A percentile compares a stretch with the other conserved stretches of the same genome.
These are phyloP conservation scores for Lepilemur ruficaudatus DNA, from an alignment of 2,797 vertebrate species.

Conservation along the genomic window DNA sequence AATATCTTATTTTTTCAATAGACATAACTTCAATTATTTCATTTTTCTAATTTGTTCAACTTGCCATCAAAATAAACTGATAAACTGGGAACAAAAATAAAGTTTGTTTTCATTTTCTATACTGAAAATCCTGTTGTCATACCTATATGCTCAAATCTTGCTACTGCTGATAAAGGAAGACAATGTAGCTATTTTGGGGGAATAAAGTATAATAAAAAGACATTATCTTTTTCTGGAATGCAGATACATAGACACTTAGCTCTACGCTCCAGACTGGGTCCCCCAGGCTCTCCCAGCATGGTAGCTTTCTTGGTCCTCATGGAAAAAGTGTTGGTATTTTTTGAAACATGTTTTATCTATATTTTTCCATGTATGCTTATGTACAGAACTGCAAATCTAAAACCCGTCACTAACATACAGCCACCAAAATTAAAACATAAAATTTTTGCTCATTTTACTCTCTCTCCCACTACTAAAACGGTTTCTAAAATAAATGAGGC, in stretches of 20 bases:
- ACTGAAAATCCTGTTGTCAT: conserved; percentile 18
- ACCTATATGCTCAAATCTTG: not conserved
- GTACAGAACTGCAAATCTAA: not conserved
- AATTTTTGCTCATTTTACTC: conserved; percentile 42
- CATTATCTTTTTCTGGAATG: not conserved
- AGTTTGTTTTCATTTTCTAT: conserved; percentile 28
- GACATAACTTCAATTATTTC: not conserved
- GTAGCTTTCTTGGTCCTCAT: not conserved
- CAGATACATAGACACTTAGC: not conserved
- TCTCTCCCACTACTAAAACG: not conserved
- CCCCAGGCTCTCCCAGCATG: not conserved
- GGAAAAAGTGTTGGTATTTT: conserved; percentile 24
- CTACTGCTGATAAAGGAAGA: conserved; percentile 3
- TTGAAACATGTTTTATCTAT: not conserved
- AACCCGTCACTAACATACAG: not conserved
- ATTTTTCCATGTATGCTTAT: not conserved
- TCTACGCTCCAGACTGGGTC: not conserved
- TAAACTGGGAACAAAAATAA: conserved; percentile 35
- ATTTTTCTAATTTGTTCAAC: conserved; percentile 5
- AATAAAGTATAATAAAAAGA: not conserved
- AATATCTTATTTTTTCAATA: conserved; percentile 30
- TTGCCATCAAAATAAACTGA: not conserved
- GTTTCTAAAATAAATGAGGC: conserved; percentile 44
- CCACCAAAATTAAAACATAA: conserved; percentile 33
- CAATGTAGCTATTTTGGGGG: not conserved